These are phyloP conservation scores for Tenthredo notha DNA, from an alignment of 2,888 invertebrate genomes.

Conservation along the genomic window DNA sequence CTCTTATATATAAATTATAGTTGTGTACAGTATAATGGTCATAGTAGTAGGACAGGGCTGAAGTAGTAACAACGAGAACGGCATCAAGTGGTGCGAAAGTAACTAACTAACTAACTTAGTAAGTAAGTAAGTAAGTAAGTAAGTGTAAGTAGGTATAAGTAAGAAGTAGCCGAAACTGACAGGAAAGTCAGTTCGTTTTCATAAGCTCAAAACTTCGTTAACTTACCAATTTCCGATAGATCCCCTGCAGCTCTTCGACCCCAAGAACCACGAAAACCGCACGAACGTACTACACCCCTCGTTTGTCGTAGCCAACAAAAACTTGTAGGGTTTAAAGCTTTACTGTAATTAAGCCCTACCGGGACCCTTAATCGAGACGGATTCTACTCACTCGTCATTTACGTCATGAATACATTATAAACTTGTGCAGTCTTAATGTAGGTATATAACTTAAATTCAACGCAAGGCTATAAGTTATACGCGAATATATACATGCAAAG, in stretches of 20 bases:
- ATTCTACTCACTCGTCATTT: neutral
- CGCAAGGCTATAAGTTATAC: neutral
- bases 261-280: neutral
- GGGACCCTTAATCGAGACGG: neutral
- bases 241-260: neutral
- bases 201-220: constrained; percentile 42
- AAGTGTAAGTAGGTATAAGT: constrained; percentile 22
- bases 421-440: neutral
- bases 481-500: neutral
- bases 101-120: too few species aligned
- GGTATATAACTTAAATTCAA: neutral
- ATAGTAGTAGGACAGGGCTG: neutral
- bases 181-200: constrained; percentile 14
- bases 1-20: neutral
- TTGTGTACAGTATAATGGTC: neutral
- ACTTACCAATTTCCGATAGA: constrained; percentile 43
- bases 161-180: constrained; percentile 9
- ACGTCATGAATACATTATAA: neutral
- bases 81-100: neutral
- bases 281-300: neutral
- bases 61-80: neutral
- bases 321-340: constrained; percentile 23
- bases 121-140: neutral
- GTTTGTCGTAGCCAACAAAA: constrained; percentile 11
- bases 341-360: constrained; percentile 33